A percentile compares a stretch with the other conserved stretches of the same genome.
Evolutionary conservation across 2,797 vertebrate species (phyloP).

Genomic region (Gallinago stenura): DNA sequence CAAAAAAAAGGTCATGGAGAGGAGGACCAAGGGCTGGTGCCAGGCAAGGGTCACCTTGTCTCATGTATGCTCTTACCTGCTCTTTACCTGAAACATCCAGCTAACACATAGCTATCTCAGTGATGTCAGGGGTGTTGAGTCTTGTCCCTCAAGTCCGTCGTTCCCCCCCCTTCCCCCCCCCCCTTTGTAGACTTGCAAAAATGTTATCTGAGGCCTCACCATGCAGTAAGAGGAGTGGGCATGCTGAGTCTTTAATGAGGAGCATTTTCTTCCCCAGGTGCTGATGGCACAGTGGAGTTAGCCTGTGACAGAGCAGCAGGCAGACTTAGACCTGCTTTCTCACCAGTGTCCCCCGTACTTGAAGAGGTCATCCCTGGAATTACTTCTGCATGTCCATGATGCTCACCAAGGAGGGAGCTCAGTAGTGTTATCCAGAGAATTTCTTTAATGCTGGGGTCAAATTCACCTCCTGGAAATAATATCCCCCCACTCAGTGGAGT

Average conservation of each 20-base stretch:
- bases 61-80: accelerated
- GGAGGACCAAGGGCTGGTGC: not conserved
- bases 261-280: not conserved
- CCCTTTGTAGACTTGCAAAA: not conserved
- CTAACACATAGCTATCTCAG: not conserved
- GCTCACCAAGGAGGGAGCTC: not conserved
- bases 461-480: not conserved
- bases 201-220: not conserved
- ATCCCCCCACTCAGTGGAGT: not conserved
- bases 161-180: no score
- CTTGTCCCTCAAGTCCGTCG: not conserved
- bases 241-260: not conserved
- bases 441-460: not conserved
- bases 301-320: not conserved
- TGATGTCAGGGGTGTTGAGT: not conserved
- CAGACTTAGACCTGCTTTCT: not conserved
- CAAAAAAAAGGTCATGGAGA: not conserved
- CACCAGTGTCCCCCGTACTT: accelerated
- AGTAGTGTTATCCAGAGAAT: not conserved
- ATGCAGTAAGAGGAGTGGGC: not conserved
- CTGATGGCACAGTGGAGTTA: not conserved
- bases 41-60: not conserved
- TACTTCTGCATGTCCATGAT: not conserved
- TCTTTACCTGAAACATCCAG: not conserved
- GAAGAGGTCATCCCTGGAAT: not conserved